Conservation (phyloP, 1,140 invertebrate species). For the Saxidomus purpurata region DNA sequence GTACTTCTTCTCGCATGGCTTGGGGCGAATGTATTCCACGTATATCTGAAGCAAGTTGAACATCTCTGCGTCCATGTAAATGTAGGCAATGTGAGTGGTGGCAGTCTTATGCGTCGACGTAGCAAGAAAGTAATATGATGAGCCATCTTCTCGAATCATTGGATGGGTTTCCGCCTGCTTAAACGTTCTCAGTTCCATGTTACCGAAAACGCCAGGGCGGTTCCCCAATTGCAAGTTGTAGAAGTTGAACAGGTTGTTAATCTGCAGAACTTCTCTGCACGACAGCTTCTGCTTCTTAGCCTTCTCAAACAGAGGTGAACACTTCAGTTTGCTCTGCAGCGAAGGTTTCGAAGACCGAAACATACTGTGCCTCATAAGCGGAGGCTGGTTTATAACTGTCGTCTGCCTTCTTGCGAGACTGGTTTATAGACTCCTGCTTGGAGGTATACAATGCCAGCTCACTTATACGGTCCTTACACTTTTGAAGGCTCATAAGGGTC, state of each 20-base stretch:
- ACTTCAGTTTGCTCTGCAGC: too few species aligned
- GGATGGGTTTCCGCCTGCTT: background rate
- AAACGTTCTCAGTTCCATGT: background rate
- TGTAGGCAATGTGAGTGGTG: background rate
- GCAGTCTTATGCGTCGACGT: background rate
- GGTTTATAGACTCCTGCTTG: background rate
- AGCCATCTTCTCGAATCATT: background rate
- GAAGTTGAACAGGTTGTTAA: background rate
- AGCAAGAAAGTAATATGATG: background rate
- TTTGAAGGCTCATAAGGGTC: background rate
- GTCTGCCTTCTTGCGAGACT: background rate
- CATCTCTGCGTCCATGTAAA: background rate
- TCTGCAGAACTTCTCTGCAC: background rate
- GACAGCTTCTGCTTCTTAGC: background rate
- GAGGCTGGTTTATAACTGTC: too few species aligned
- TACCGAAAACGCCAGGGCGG: background rate
- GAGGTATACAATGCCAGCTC: too few species aligned
- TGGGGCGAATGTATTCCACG: background rate
- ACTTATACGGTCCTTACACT: too few species aligned
- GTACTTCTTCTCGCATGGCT: background rate
- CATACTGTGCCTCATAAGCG: too few species aligned
- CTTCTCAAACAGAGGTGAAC: background rate
- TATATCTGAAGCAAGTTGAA: background rate
- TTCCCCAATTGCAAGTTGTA: background rate
- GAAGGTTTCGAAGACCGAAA: background rate